phyloP scores from a whole-genome alignment of 2,113 vertebrate genomes.

The Rhea americana region DNA sequence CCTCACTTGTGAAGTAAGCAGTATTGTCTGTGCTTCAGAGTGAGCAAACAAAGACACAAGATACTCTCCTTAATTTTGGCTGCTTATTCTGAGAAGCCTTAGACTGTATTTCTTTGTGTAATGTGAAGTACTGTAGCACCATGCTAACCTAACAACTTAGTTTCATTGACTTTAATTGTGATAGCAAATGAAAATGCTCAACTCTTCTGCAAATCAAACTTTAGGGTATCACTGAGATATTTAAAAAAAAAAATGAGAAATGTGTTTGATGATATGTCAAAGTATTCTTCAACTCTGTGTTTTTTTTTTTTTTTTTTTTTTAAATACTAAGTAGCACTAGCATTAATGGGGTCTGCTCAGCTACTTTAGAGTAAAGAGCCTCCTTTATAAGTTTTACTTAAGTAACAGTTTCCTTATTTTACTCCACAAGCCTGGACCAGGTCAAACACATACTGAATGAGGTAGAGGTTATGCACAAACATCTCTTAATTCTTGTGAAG shows the following conservation, averaged over 20 bases:
- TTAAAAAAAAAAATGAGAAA: too few relatives aligned
- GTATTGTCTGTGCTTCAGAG: not conserved
- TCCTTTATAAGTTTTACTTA: not conserved
- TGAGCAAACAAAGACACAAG: not conserved
- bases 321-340: not conserved
- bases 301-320: not conserved
- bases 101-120: not conserved
- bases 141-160: too few relatives aligned
- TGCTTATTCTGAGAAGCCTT: not conserved
- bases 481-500: not conserved
- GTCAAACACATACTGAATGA: not conserved
- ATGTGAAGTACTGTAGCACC: not conserved
- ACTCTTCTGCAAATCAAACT: not conserved
- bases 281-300: not conserved
- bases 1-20: not conserved
- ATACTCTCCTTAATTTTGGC: not conserved
- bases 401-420: not conserved
- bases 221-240: fast-evolving
- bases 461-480: not conserved
- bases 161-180: not conserved
- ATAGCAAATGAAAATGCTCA: not conserved
- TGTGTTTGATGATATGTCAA: not conserved
- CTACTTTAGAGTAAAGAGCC: not conserved
- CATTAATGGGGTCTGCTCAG: not conserved
- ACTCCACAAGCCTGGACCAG: not conserved